phyloP scores from a whole-genome alignment of 1,140 invertebrate species.

The Diabrotica undecimpunctata region DNA sequence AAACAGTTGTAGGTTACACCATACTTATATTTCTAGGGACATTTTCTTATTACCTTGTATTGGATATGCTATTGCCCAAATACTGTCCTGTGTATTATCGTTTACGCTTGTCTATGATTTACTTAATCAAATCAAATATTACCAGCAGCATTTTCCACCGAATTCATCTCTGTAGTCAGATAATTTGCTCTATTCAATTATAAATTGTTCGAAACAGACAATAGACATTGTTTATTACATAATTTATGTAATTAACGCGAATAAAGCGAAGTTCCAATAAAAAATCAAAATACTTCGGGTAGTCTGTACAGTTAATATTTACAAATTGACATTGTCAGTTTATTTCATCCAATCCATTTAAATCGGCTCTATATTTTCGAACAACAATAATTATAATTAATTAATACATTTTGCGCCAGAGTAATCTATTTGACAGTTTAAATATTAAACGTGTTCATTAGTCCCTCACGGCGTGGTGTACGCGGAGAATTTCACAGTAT shows the following conservation, averaged over 20 bases:
- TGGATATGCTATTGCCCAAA: too few species aligned
- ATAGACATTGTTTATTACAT: constrained; percentile 3
- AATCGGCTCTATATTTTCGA: background rate
- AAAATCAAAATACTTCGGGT: background rate
- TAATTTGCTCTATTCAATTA: background rate
- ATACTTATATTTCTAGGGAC: too few species aligned
- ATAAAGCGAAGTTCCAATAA: background rate
- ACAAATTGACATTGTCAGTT: background rate
- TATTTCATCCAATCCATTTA: constrained; percentile 2
- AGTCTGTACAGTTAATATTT: constrained; percentile 1
- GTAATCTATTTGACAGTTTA: background rate
- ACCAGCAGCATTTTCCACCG: too few species aligned
- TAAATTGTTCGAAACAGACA: background rate
- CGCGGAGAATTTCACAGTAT: too few species aligned
- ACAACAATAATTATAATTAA: constrained; percentile 3
- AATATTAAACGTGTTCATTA: background rate
- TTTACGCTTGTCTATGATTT: too few species aligned
- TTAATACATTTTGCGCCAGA: background rate
- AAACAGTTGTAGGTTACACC: too few species aligned
- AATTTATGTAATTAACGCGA: background rate
- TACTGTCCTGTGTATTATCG: too few species aligned
- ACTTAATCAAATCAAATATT: too few species aligned
- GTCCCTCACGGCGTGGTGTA: too few species aligned
- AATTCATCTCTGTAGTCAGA: too few species aligned
- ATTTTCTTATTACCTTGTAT: too few species aligned